Evolutionary conservation across 2,888 invertebrate genomes (phyloP).

Genomic region (Encarsia formosa): DNA sequence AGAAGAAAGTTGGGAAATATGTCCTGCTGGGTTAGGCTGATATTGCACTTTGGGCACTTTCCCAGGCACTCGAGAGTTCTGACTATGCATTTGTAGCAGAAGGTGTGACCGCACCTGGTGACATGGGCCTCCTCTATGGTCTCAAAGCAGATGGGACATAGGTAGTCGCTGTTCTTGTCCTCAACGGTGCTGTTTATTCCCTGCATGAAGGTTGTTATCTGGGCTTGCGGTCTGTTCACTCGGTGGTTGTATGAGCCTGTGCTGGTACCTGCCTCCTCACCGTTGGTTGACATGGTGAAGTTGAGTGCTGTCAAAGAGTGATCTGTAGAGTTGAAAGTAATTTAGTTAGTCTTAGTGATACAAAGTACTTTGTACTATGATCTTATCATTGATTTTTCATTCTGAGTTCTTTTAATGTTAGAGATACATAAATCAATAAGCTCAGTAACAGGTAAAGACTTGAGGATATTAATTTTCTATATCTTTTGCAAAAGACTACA

Average conservation of each 20-base stretch:
- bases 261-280: slow-evolving; percentile 19
- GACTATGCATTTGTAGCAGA: slow-evolving; percentile 78
- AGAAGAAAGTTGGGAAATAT: slow-evolving; percentile 84
- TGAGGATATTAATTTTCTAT: too few relatives aligned
- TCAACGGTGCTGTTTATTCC: slow-evolving; percentile 64
- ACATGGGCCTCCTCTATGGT: slow-evolving; percentile 86
- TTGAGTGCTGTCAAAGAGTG: too few relatives aligned
- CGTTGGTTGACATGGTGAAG: slow-evolving; percentile 19
- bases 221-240: slow-evolving; percentile 10
- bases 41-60: slow-evolving; percentile 81
- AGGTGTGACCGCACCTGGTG: slow-evolving; percentile 89
- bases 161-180: slow-evolving; percentile 64
- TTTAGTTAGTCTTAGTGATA: too few relatives aligned
- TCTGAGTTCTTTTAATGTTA: too few relatives aligned
- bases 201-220: slow-evolving; percentile 45
- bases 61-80: slow-evolving; percentile 63
- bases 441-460: too few relatives aligned
- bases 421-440: too few relatives aligned
- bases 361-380: too few relatives aligned
- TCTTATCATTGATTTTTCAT: too few relatives aligned
- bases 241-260: slow-evolving; percentile 15
- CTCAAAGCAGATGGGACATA: slow-evolving; percentile 85
- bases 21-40: slow-evolving; percentile 64
- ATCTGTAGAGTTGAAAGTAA: too few relatives aligned
- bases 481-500: too few relatives aligned